Conservation (phyloP, 2,888 invertebrate species). For the Melinaea marsaeus region DNA sequence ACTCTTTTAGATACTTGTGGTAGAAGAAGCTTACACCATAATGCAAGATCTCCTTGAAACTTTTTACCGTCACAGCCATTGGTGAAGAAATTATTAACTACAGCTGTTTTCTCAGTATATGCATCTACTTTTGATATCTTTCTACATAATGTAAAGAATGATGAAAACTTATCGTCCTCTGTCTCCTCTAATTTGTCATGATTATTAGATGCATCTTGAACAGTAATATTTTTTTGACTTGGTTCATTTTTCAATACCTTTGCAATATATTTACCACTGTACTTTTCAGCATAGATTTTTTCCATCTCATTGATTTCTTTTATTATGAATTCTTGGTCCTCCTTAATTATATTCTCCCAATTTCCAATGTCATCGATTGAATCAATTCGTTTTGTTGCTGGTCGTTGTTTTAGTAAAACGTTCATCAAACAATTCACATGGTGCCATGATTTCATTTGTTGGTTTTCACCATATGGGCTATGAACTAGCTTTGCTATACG, state of each 20-base stretch:
- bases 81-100: conserved; percentile 82
- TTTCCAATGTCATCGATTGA: conserved; percentile 87
- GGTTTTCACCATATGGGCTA: conserved; percentile 86
- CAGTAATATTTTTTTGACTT: conserved; percentile 12
- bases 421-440: conserved; percentile 90
- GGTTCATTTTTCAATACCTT: conserved; percentile 61
- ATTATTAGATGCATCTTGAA: conserved; percentile 23
- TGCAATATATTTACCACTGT: conserved; percentile 67
- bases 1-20: conserved; percentile 90
- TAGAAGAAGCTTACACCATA: conserved; percentile 90
- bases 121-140: conserved; percentile 86
- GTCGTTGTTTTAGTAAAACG: conserved; percentile 85
- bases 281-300: conserved; percentile 71
- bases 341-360: conserved; percentile 81
- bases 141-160: conserved; percentile 87
- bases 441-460: conserved; percentile 90
- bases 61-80: conserved; percentile 78
- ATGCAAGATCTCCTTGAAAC: conserved; percentile 86
- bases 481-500: conserved; percentile 87
- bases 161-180: conserved; percentile 85
- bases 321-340: conserved; percentile 82
- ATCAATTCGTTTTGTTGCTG: conserved; percentile 89
- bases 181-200: conserved; percentile 34
- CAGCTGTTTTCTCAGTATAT: conserved; percentile 88
- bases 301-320: conserved; percentile 81